phyloP scores from a whole-genome alignment of 2,113 vertebrate genomes.

The Sinocyclocheilus anshuiensis region DNA sequence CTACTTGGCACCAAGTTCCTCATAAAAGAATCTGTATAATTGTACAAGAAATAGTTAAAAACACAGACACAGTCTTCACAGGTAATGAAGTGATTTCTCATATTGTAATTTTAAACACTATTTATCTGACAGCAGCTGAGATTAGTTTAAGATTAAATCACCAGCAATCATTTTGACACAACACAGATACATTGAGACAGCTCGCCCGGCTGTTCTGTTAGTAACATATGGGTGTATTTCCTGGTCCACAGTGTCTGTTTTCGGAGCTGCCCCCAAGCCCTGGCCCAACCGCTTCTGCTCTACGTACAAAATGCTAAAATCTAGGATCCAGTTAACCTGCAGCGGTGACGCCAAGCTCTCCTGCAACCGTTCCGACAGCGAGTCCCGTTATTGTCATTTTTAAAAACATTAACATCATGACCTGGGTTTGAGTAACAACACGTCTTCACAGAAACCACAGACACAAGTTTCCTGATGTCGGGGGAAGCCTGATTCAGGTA shows the following conservation, averaged over 20 bases:
- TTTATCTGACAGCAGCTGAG: conserved; percentile 99
- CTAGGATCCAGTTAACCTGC: conserved; percentile 53
- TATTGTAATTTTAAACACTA: conserved; percentile 98
- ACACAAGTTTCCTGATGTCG: conserved; percentile 72
- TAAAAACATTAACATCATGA: conserved; percentile 60
- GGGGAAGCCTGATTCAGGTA: conserved; percentile 58
- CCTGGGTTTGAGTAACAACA: conserved; percentile 72
- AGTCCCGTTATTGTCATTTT: conserved; percentile 53
- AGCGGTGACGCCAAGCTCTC: conserved; percentile 54
- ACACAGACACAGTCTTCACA: conserved; percentile 99
- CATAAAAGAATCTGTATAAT: conserved; percentile 99
- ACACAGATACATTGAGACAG: conserved; percentile 99
- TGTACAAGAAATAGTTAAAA: conserved; percentile 99
- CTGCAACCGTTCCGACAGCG: conserved; percentile 53
- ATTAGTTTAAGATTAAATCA: conserved; percentile 99
- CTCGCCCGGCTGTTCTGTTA: conserved; percentile 87
- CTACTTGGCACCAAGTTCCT: conserved; percentile 99
- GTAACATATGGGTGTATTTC: conserved; percentile 97
- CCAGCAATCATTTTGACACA: conserved; percentile 99
- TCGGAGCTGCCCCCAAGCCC: conserved; percentile 60
- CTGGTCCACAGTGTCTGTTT: conserved; percentile 80
- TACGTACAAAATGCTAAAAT: conserved; percentile 65
- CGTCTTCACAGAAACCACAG: conserved; percentile 72
- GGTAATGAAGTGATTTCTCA: conserved; percentile 96
- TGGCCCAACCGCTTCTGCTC: conserved; percentile 37